Percentiles rank a stretch among this genome's conserved stretches.
Conservation (phyloP, 2,888 invertebrate species). For the Hemaris fuciformis region DNA sequence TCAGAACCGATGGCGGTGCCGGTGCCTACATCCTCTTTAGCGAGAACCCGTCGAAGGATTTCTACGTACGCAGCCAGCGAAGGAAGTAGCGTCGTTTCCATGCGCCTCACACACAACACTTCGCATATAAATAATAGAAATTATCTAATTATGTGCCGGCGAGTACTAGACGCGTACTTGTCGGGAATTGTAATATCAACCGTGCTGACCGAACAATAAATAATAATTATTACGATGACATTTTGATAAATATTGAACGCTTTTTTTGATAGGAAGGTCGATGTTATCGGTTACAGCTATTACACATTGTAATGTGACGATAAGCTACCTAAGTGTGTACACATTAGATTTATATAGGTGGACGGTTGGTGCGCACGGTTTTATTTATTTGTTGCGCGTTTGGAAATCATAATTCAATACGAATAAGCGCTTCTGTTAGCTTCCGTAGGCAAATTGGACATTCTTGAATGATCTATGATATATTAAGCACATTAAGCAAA, state of each 20-base stretch:
- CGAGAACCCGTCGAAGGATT: conserved; percentile 58
- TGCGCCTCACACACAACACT: conserved; percentile 57
- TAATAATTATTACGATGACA: conserved; percentile 62
- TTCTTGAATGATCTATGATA: too few species aligned
- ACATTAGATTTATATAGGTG: conserved; percentile 31
- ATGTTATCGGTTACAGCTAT: conserved; percentile 73
- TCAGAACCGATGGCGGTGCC: conserved; percentile 39
- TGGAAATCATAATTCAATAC: neutral
- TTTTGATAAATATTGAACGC: conserved; percentile 63
- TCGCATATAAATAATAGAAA: conserved; percentile 81
- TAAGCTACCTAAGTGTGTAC: conserved; percentile 65
- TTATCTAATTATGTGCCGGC: conserved; percentile 75
- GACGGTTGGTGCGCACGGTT: conserved; percentile 2
- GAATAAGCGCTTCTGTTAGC: neutral
- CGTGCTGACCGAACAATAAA: conserved; percentile 46
- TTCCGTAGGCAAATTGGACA: too few species aligned
- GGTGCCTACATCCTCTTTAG: conserved; percentile 69
- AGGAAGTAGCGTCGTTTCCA: conserved; percentile 68
- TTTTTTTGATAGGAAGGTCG: conserved; percentile 71
- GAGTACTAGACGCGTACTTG: conserved; percentile 58
- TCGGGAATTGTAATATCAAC: conserved; percentile 64
- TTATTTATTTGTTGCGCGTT: conserved; percentile 12
- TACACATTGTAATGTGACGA: conserved; percentile 70
- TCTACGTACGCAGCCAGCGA: conserved; percentile 58
- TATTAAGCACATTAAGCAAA: too few species aligned